A percentile compares a stretch with the other conserved stretches of the same genome.
phyloP scores from a whole-genome alignment of 2,888 invertebrate species.

The Agriotes lineatus region DNA sequence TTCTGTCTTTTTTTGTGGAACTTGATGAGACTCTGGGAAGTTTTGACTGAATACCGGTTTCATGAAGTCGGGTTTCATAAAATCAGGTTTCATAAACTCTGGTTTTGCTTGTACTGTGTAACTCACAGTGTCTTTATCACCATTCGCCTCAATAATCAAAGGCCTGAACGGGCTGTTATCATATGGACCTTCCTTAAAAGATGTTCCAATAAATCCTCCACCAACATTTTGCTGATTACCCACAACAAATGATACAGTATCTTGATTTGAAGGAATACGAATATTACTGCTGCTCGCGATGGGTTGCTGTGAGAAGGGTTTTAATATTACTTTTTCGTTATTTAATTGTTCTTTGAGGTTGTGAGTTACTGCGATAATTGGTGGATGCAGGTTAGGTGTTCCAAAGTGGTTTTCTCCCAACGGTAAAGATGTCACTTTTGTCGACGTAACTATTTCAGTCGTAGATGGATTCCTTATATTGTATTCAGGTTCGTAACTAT shows the following conservation, averaged over 20 bases:
- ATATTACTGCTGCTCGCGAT: constrained; percentile 74
- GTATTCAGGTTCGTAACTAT: constrained; percentile 10
- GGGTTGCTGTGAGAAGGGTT: constrained; percentile 59
- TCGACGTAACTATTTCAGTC: constrained; percentile 35
- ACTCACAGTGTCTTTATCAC: constrained; percentile 37
- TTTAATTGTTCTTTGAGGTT: constrained; percentile 63
- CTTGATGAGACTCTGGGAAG: constrained; percentile 20
- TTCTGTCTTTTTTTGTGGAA: constrained; percentile 36
- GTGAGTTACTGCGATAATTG: constrained; percentile 63
- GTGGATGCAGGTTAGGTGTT: constrained; percentile 50
- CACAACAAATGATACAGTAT: constrained; percentile 74
- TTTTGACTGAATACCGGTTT: constrained; percentile 28
- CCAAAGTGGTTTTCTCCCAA: constrained; percentile 63
- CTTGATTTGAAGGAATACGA: constrained; percentile 74
- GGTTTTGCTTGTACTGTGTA: constrained; percentile 49
- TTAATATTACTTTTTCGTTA: constrained; percentile 61
- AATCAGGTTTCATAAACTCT: constrained; percentile 41
- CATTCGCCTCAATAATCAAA: constrained; percentile 42
- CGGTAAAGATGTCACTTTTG: constrained; percentile 64
- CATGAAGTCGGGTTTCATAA: too few species aligned
- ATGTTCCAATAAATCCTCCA: constrained; percentile 64
- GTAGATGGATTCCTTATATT: constrained; percentile 17
- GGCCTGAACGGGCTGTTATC: constrained; percentile 63
- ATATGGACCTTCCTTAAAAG: constrained; percentile 68
- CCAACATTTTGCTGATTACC: constrained; percentile 74